These are phyloP conservation scores for Schizopygopsis malacanthus DNA, from an alignment of 2,797 vertebrate species.

Conservation along the genomic window DNA sequence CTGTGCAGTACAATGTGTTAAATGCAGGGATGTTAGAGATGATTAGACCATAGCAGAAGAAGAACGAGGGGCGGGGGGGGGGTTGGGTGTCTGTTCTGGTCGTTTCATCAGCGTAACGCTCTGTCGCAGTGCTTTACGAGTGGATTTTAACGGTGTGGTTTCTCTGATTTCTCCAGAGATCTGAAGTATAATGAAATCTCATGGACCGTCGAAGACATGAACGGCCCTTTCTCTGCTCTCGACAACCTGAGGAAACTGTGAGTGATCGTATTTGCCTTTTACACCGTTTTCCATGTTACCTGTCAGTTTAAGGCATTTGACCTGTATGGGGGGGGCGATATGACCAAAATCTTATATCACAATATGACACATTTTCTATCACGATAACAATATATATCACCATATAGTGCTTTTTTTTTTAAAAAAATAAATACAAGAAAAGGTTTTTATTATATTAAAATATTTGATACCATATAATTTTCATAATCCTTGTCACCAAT, in stretches of 20 bases:
- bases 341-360: too few relatives aligned
- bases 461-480: too few relatives aligned
- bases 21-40: slow-evolving; percentile 9
- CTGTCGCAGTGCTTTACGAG: slow-evolving; percentile 64
- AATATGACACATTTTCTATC: too few relatives aligned
- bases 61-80: too few relatives aligned
- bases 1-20: background rate
- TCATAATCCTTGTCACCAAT: too few relatives aligned
- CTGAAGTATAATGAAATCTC: slow-evolving; percentile 97
- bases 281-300: background rate
- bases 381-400: too few relatives aligned
- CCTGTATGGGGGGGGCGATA: background rate
- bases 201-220: slow-evolving; percentile 99
- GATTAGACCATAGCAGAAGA: background rate
- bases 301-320: background rate
- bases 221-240: slow-evolving; percentile 93
- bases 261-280: slow-evolving; percentile 63
- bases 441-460: too few relatives aligned
- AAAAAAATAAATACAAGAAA: too few relatives aligned
- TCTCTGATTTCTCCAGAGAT: slow-evolving; percentile 79
- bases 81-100: background rate
- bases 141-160: slow-evolving; percentile 61
- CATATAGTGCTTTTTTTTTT: too few relatives aligned
- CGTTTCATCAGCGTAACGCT: slow-evolving; percentile 45
- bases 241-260: slow-evolving; percentile 90